phyloP scores from a whole-genome alignment of 2,888 invertebrate species.

The Escarpia spicata region DNA sequence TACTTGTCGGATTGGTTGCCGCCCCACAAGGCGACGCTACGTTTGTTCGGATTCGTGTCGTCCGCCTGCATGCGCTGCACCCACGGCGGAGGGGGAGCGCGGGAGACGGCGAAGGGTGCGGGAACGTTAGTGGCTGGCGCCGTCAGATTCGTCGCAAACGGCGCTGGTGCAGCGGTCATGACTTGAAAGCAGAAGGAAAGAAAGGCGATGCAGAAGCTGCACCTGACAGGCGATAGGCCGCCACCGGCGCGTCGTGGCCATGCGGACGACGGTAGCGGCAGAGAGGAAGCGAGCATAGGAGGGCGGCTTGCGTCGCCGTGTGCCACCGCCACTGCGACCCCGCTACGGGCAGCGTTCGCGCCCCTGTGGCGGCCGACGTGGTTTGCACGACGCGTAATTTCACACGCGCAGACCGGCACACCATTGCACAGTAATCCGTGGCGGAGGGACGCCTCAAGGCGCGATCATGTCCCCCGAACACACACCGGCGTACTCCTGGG shows the following conservation, averaged over 20 bases:
- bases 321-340: background rate
- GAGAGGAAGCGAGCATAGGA: background rate
- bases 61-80: background rate
- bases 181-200: background rate
- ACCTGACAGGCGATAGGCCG: background rate
- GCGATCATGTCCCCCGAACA: background rate
- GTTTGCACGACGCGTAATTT: constrained; percentile 13
- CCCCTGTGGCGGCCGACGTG: background rate
- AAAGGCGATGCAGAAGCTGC: constrained; percentile 10
- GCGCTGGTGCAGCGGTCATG: constrained; percentile 6
- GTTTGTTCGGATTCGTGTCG: background rate
- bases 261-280: constrained; percentile 6
- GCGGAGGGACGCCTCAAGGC: background rate
- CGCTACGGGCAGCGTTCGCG: background rate
- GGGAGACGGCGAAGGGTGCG: background rate
- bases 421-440: constrained; percentile 16
- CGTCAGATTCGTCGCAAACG: background rate
- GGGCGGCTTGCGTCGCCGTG: background rate
- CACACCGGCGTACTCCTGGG: background rate
- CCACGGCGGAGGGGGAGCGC: background rate
- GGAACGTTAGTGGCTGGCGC: background rate
- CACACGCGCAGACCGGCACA: constrained; percentile 13
- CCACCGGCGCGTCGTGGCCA: background rate
- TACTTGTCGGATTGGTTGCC: background rate
- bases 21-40: background rate